Percentiles rank a stretch among this genome's conserved stretches.
Conservation (phyloP, 2,797 vertebrate genomes). For the Aeoliscus strigatus region DNA sequence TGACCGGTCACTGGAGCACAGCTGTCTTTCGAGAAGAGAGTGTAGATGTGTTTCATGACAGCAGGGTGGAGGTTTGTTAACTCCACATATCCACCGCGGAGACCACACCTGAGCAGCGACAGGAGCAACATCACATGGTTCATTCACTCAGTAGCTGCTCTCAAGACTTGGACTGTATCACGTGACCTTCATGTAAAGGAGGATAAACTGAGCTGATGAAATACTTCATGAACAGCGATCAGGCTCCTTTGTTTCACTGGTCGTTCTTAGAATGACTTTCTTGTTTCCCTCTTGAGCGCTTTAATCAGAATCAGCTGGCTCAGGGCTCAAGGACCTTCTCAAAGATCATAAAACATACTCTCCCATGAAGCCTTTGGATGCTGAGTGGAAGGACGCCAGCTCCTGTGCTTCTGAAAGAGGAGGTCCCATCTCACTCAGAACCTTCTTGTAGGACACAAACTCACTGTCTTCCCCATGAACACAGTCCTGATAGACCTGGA, state of each 20-base stretch:
- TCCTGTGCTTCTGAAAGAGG: constrained; percentile 73
- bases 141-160: too few species aligned
- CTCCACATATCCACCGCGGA: constrained; percentile 73
- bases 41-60: constrained; percentile 32
- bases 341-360: constrained; percentile 85
- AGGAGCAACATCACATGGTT: background rate
- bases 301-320: too few species aligned
- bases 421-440: constrained; percentile 81
- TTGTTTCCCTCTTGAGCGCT: too few species aligned
- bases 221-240: too few species aligned
- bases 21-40: background rate
- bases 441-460: constrained; percentile 88
- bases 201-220: too few species aligned
- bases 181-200: too few species aligned
- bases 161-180: too few species aligned
- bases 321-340: too few species aligned
- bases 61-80: constrained; percentile 69
- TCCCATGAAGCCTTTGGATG: constrained; percentile 83
- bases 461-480: constrained; percentile 65
- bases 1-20: constrained; percentile 55
- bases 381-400: constrained; percentile 84
- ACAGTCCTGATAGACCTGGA: constrained; percentile 77
- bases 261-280: too few species aligned
- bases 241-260: too few species aligned
- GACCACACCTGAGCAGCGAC: constrained; percentile 63